phyloP scores from a whole-genome alignment of 2,888 invertebrate genomes.

The Maniola hyperantus region DNA sequence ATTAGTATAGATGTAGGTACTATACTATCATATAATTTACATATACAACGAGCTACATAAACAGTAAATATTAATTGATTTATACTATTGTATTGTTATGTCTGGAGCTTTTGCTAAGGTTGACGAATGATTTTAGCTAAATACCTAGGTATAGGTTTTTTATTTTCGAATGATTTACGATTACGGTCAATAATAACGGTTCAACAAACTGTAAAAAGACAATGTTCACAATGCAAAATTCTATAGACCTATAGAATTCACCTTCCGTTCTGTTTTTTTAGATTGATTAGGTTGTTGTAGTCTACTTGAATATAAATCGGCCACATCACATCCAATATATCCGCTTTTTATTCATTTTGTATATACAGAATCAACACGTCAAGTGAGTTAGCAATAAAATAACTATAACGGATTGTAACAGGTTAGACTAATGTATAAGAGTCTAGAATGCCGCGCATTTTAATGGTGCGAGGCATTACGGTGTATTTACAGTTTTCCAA shows the following conservation, averaged over 20 bases:
- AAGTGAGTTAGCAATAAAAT: slow-evolving; percentile 5
- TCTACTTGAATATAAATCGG: background rate
- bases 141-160: background rate
- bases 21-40: slow-evolving; percentile 1
- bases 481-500: slow-evolving; percentile 11
- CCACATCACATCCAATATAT: background rate
- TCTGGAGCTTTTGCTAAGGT: slow-evolving; percentile 1
- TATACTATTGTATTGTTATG: background rate
- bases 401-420: slow-evolving; percentile 18
- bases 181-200: slow-evolving; percentile 16
- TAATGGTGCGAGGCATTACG: slow-evolving; percentile 6
- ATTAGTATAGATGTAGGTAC: background rate
- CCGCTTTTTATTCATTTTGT: slow-evolving; percentile 3
- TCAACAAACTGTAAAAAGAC: slow-evolving; percentile 25
- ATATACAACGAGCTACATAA: background rate
- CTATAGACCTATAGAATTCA: slow-evolving; percentile 19
- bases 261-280: slow-evolving; percentile 22
- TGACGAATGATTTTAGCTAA: background rate
- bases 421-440: slow-evolving; percentile 7
- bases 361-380: background rate
- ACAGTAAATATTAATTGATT: slow-evolving; percentile 1
- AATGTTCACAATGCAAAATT: slow-evolving; percentile 10
- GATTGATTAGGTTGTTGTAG: background rate
- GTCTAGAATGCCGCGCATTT: slow-evolving; percentile 7
- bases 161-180: background rate